Conservation (phyloP, 2,797 vertebrate species). For the Dryobates pubescens region DNA sequence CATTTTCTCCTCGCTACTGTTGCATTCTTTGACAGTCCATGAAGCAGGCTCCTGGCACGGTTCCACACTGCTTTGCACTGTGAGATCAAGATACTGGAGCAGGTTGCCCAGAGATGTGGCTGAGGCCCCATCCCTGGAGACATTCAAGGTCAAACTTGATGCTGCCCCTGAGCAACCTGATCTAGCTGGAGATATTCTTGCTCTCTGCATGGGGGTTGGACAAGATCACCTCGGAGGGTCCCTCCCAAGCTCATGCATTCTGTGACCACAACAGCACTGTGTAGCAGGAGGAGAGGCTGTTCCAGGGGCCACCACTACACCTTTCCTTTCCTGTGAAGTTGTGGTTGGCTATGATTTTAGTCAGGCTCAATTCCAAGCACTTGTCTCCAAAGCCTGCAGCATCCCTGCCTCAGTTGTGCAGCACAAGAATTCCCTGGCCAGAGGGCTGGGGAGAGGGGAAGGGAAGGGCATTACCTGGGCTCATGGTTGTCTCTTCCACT, state of each 20-base stretch:
- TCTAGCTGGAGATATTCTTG: too few relatives aligned
- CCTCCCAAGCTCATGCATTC: too few relatives aligned
- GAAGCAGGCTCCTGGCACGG: not conserved
- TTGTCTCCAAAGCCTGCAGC: not conserved
- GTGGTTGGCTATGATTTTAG: not conserved
- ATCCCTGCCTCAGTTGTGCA: not conserved
- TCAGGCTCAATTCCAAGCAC: not conserved
- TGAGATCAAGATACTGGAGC: not conserved
- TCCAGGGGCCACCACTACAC: not conserved
- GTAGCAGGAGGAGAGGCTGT: not conserved
- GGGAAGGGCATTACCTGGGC: not conserved
- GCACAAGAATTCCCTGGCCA: accelerated
- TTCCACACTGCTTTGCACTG: not conserved
- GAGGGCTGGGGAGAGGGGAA: not conserved
- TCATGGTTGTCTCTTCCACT: accelerated
- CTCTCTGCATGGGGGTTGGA: too few relatives aligned
- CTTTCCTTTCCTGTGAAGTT: not conserved
- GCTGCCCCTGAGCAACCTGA: too few relatives aligned
- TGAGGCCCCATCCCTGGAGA: too few relatives aligned
- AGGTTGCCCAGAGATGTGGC: too few relatives aligned
- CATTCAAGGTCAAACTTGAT: too few relatives aligned
- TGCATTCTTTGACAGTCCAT: not conserved
- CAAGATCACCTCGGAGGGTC: too few relatives aligned
- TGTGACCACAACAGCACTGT: too few relatives aligned
- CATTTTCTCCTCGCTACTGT: not conserved